These are phyloP conservation scores for Metopia argyrocephala DNA, from an alignment of 2,888 invertebrate genomes.

Conservation along the genomic window DNA sequence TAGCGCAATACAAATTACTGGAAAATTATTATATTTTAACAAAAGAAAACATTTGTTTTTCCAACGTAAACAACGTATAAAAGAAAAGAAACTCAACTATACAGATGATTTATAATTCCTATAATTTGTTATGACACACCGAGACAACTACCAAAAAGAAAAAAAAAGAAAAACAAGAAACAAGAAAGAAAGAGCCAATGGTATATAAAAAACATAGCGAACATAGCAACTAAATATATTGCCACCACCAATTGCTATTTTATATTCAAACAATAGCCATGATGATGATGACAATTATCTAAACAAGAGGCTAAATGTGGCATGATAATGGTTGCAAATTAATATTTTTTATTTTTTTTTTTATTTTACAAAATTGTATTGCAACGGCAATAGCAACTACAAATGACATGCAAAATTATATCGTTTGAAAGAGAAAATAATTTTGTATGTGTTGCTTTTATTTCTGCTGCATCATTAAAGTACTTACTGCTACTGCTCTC, in stretches of 20 bases:
- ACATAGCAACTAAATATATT: background rate
- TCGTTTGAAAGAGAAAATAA: constrained; percentile 1
- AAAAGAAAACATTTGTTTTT: background rate
- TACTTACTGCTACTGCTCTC: no score
- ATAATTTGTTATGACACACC: constrained; percentile 59
- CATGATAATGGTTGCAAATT: constrained; percentile 47
- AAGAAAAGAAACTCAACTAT: constrained; percentile 21
- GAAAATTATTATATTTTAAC: constrained; percentile 30
- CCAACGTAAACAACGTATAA: constrained; percentile 13
- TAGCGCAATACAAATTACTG: constrained; percentile 12
- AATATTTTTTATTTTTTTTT: constrained; percentile 34
- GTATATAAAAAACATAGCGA: background rate
- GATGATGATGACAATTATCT: constrained; percentile 40
- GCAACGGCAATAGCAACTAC: background rate
- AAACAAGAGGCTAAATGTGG: constrained; percentile 40
- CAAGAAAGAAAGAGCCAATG: no score
- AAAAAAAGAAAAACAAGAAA: no score
- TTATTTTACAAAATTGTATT: no score
- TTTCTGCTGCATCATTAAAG: no score
- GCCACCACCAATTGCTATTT: background rate
- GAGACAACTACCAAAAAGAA: background rate
- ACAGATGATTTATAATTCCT: constrained; percentile 60
- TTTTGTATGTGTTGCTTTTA: constrained; percentile 7
- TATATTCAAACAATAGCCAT: background rate
- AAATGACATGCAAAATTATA: constrained; percentile 3